Percentiles rank a stretch among this genome's conserved stretches.
Conservation (phyloP, 2,113 vertebrate species). For the Benthochromis sp. region DNA sequence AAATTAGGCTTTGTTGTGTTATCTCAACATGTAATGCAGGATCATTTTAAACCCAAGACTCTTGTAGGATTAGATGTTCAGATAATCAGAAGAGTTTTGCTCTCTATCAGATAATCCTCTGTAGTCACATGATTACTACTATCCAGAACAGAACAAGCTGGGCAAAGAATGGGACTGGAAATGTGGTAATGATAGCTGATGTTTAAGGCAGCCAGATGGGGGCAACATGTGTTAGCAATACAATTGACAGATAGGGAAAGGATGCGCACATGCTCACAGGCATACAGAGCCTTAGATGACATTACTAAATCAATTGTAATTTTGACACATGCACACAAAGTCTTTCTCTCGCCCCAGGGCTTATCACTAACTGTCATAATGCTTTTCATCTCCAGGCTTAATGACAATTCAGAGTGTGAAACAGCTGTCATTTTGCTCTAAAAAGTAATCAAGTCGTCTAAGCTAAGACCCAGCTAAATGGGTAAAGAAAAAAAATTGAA, state of each 20-base stretch:
- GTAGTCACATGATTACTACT: neutral
- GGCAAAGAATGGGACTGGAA: neutral
- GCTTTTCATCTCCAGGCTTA: conserved; percentile 11
- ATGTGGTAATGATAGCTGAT: neutral
- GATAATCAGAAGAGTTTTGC: neutral
- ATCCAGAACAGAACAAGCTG: neutral
- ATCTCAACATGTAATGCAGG: neutral
- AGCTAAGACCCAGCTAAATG: neutral
- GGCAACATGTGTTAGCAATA: neutral
- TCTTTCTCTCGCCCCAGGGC: neutral
- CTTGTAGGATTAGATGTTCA: neutral
- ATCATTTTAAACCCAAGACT: neutral
- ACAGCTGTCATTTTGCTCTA: conserved; percentile 19
- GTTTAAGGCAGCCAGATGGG: neutral
- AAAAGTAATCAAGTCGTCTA: neutral
- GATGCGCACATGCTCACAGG: neutral
- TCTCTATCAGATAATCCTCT: neutral
- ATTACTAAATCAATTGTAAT: neutral
- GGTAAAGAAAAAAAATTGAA: neutral
- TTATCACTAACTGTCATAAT: conserved; percentile 13
- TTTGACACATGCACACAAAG: neutral
- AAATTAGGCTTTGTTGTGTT: neutral
- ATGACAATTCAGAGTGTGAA: conserved; percentile 1
- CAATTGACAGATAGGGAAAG: neutral
- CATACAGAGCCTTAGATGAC: neutral